A percentile compares a stretch with the other conserved stretches of the same genome.
phyloP scores from a whole-genome alignment of 1,140 invertebrate genomes.

The Bombyx mori region ASM3026992v2 NC_085109.1:2759001-2759500 shows the following conservation, averaged over 20 bases:
- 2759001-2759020: neutral
- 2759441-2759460: constrained; percentile 62
- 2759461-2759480: constrained; percentile 61
- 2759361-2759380: constrained; percentile 54
- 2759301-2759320: constrained; percentile 63
- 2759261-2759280: constrained; percentile 56
- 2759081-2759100: constrained; percentile 16
- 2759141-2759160: constrained; percentile 11
- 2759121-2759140: constrained; percentile 12
- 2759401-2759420: constrained; percentile 59
- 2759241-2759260: constrained; percentile 54
- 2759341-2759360: constrained; percentile 67
- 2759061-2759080: constrained; percentile 7
- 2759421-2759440: constrained; percentile 55
- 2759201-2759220: constrained; percentile 66
- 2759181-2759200: constrained; percentile 41
- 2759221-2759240: constrained; percentile 67
- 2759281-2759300: constrained; percentile 56
- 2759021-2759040: constrained; percentile 2
- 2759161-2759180: neutral
- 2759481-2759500: constrained; percentile 53
- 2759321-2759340: constrained; percentile 66
- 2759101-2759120: constrained; percentile 19
- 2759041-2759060: constrained; percentile 7
- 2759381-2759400: constrained; percentile 55